Conservation (phyloP, 2,797 vertebrate genomes). For the Menidia menidia region DNA sequence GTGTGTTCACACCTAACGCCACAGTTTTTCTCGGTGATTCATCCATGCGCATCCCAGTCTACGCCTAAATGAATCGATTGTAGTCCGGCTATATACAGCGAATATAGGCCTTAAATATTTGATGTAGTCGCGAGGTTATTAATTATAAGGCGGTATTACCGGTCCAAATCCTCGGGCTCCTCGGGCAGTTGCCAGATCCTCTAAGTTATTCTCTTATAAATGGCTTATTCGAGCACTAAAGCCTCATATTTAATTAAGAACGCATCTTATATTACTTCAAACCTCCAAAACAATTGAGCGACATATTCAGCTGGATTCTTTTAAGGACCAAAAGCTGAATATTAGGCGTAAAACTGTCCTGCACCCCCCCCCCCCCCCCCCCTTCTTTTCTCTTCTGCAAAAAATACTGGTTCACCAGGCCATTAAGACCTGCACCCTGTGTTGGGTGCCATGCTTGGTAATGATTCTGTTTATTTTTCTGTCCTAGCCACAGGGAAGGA, state of each 20-base stretch:
- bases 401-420: conserved; percentile 19
- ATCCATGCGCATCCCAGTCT: conserved; percentile 53
- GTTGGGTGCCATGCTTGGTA: conserved; percentile 12
- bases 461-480: conserved; percentile 24
- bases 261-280: neutral
- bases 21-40: conserved; percentile 43
- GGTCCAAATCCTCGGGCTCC: conserved; percentile 19
- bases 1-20: conserved; percentile 24
- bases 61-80: conserved; percentile 56
- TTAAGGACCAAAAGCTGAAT: conserved; percentile 18
- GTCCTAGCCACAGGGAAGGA: conserved; percentile 50
- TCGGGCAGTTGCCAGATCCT: conserved; percentile 6
- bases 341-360: neutral
- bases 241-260: conserved; percentile 18
- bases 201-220: conserved; percentile 21
- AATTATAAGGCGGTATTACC: conserved; percentile 29
- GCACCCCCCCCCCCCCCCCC: neutral
- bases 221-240: conserved; percentile 6
- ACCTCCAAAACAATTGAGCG: neutral
- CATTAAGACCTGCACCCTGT: neutral
- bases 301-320: neutral
- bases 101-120: conserved; percentile 45
- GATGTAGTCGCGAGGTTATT: conserved; percentile 40
- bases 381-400: neutral
- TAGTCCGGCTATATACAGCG: conserved; percentile 28